phyloP scores from a whole-genome alignment of 2,888 invertebrate species.

The Microctonus hyperodae region DNA sequence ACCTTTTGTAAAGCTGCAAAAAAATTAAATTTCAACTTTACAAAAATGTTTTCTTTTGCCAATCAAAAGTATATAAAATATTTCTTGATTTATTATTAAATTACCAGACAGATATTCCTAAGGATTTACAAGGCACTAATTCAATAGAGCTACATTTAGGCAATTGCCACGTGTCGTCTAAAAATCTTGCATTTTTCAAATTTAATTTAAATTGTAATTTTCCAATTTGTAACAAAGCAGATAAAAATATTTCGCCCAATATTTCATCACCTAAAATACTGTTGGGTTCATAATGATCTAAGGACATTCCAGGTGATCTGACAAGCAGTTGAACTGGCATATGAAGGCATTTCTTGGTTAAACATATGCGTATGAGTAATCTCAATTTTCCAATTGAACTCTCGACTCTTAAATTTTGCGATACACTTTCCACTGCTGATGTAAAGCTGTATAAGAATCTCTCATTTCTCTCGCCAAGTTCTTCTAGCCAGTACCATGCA shows the following conservation, averaged over 20 bases:
- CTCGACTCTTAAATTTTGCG: slow-evolving; percentile 60
- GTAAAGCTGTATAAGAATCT: slow-evolving; percentile 60
- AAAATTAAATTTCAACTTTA: background rate
- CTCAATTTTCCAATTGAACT: slow-evolving; percentile 64
- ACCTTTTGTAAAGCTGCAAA: slow-evolving; percentile 67
- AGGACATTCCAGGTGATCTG: slow-evolving; percentile 49
- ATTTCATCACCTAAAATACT: slow-evolving; percentile 72
- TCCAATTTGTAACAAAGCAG: slow-evolving; percentile 66
- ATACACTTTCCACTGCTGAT: slow-evolving; percentile 63
- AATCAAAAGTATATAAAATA: background rate
- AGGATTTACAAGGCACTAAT: slow-evolving; percentile 69
- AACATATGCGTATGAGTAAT: slow-evolving; percentile 65
- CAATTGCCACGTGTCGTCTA: slow-evolving; percentile 71
- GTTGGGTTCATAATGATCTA: slow-evolving; percentile 56
- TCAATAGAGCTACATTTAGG: slow-evolving; percentile 67
- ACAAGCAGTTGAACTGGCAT: slow-evolving; percentile 66
- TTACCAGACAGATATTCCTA: slow-evolving; percentile 70
- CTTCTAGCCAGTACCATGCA: slow-evolving; percentile 67
- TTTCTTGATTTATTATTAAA: slow-evolving; percentile 33
- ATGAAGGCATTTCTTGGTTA: slow-evolving; percentile 66
- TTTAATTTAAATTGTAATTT: slow-evolving; percentile 66
- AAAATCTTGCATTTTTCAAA: slow-evolving; percentile 68
- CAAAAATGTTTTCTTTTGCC: background rate
- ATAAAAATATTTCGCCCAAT: slow-evolving; percentile 68
- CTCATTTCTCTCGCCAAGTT: slow-evolving; percentile 58